Base-by-base conservation (phyloP, 1,140 invertebrate species). In the Euglossa dilemma region DNA sequence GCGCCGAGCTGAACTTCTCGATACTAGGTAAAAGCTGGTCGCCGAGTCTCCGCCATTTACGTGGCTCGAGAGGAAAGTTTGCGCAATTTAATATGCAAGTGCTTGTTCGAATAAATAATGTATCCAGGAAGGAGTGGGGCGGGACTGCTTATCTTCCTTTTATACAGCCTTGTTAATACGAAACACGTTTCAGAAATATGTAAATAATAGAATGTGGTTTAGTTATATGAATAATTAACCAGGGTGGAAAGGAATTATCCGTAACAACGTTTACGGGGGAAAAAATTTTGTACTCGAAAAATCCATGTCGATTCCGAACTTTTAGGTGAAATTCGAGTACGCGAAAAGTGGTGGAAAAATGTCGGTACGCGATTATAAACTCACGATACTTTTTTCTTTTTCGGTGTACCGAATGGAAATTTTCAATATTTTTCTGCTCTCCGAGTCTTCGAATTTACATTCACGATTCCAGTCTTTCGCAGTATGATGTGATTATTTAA, bases 1-100 rank as follows among this genome's bases (percentile, higher is more conserved):
- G n/a, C 25, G 12, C 7, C 28, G 43, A 56, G 14, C 9, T 11
- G 28, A 43, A 59, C 23, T 47, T 50, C 18, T 50, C 54, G 66
- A 79, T 70, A 45, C 5, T 70, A 47, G n/a, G 4, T 25, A 66
- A 11, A 57, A 59, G 76, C 36, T 70, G 64, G n/a, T 59, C 43
- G 36, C 50, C 71, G 67, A 59, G 57, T n/a, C 56, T 50, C 45
- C 14, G 50, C 66, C 56, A 70, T 86, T 82, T 81, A 67, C 66
- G 69, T 36, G 56, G 66, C 69, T 67, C n/a, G 25, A 45, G 16
- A 52, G 78, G 63, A 85, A 75, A 86, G 79, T 86, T 86, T 71
- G 52, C 43, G 63, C 70, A 82, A 63, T 82, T 67, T 85, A 84
- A 86, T 86, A 85, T 85, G 71, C 76, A 71, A 75, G 45, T 63